Conservation (phyloP, 2,888 invertebrate species). For the Hyppa rectilinea region DNA sequence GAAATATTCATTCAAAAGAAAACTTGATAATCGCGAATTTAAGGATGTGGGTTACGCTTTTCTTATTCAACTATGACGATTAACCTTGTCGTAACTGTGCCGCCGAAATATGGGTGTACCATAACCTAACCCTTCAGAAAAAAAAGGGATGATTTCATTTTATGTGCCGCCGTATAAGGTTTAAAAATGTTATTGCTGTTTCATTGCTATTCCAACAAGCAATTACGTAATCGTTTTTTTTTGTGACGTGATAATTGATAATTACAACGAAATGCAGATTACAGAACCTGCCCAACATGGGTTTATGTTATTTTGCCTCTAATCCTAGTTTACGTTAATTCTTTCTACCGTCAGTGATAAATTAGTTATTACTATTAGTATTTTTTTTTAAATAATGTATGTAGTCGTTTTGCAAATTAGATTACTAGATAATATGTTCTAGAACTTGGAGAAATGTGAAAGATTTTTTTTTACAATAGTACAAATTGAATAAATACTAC, state of each 20-base stretch:
- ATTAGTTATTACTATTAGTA: not conserved
- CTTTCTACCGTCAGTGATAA: not conserved
- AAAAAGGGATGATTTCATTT: not conserved
- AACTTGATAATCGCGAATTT: not conserved
- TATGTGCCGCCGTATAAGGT: not conserved
- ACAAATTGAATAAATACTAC: not conserved
- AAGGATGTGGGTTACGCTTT: conserved; percentile 42
- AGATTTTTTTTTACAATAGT: not conserved
- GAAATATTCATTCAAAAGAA: not conserved
- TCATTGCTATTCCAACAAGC: not conserved
- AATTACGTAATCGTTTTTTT: not conserved
- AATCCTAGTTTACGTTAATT: not conserved
- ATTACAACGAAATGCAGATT: not conserved
- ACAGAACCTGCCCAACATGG: not conserved
- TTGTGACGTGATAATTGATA: not conserved
- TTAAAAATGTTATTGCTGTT: not conserved
- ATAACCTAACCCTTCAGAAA: not conserved
- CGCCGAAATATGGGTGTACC: not conserved
- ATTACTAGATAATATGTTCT: not conserved
- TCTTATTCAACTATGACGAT: not conserved
- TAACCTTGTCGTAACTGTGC: too few species aligned
- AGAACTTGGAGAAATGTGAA: not conserved
- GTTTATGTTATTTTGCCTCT: not conserved
- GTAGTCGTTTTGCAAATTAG: not conserved
- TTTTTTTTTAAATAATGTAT: not conserved